Conservation (phyloP, 2,113 vertebrate genomes). For the Todiramphus chloris region DNA sequence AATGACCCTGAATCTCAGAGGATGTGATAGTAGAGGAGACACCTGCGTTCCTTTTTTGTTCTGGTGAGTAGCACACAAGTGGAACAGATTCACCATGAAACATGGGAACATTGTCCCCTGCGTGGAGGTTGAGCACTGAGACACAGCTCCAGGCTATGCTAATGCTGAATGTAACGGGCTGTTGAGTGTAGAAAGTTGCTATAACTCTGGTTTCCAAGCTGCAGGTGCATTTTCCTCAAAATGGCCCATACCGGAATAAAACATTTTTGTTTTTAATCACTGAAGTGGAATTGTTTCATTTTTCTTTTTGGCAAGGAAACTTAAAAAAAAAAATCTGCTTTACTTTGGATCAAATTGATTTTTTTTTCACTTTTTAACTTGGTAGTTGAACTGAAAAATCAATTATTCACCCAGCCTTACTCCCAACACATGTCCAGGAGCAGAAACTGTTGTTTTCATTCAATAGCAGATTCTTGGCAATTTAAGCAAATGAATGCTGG, state of each 20-base stretch:
- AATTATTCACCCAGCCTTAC: constrained; percentile 25
- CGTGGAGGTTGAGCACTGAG: not conserved
- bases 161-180: not conserved
- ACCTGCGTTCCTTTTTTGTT: not conserved
- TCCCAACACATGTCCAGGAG: constrained; percentile 10
- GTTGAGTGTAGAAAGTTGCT: not conserved
- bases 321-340: not conserved
- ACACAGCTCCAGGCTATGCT: not conserved
- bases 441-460: not conserved
- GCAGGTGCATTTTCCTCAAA: not conserved
- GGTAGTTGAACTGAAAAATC: constrained; percentile 53
- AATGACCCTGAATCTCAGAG: not conserved
- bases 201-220: not conserved
- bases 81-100: not conserved
- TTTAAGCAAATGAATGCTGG: not conserved
- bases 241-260: not conserved
- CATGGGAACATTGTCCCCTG: not conserved
- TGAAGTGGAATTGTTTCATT: constrained; percentile 26
- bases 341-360: constrained; percentile 3
- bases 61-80: not conserved
- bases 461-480: not conserved
- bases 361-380: constrained; percentile 5
- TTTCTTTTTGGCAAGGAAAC: constrained; percentile 47
- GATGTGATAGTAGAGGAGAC: not conserved
- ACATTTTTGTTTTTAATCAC: constrained; percentile 33